Percentiles rank a stretch among this genome's conserved stretches.
Conservation (phyloP, 2,888 invertebrate genomes). For the Stictocephala bisonia region DNA sequence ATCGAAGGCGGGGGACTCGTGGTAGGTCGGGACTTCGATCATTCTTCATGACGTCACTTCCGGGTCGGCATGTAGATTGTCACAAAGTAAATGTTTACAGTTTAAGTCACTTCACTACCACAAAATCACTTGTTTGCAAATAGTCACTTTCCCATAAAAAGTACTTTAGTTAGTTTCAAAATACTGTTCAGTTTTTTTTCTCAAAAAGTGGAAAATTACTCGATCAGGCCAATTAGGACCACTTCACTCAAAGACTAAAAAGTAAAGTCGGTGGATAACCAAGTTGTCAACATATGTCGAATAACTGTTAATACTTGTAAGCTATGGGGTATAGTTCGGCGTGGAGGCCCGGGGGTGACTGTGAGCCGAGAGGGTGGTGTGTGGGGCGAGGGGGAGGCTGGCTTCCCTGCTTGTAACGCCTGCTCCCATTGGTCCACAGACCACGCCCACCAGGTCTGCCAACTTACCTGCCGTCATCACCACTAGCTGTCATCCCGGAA, state of each 20-base stretch:
- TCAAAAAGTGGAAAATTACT: too few species aligned
- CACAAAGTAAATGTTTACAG: too few species aligned
- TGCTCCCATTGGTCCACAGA: slow-evolving; percentile 19
- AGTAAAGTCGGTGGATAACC: too few species aligned
- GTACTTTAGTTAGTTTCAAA: too few species aligned
- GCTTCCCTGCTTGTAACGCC: slow-evolving; percentile 22
- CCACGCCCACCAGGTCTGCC: slow-evolving; percentile 12
- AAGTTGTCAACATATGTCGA: slow-evolving; percentile 1
- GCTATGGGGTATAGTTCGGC: neutral
- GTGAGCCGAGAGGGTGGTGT: neutral
- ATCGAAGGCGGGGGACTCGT: neutral
- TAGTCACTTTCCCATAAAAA: too few species aligned
- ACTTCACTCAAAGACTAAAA: too few species aligned
- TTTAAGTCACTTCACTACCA: too few species aligned
- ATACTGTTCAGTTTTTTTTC: too few species aligned
- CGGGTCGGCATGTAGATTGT: too few species aligned
- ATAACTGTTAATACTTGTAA: neutral
- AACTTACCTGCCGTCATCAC: neutral
- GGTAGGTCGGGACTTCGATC: slow-evolving; percentile 15
- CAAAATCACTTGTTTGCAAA: too few species aligned
- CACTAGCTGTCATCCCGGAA: neutral
- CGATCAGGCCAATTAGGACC: too few species aligned
- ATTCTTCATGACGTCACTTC: slow-evolving; percentile 35
- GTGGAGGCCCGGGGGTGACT: neutral
- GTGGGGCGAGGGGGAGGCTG: neutral